Percentiles rank a stretch among this genome's conserved stretches.
Evolutionary conservation across 1,140 invertebrate genomes (phyloP).

Genomic region (Drusus annulatus): DNA sequence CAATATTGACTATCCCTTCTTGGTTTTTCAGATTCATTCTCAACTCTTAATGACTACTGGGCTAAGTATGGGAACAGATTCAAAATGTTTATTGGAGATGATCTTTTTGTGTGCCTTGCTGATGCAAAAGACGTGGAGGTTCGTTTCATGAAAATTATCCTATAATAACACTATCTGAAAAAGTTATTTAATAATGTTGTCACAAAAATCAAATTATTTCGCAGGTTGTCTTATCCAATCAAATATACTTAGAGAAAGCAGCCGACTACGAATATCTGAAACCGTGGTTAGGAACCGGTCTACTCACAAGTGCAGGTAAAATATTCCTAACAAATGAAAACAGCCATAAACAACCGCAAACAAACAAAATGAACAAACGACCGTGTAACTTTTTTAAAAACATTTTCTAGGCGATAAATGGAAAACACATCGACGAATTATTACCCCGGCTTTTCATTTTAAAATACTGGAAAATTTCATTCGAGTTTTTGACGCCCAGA

Average conservation of each 20-base stretch:
- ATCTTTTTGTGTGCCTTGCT: slow-evolving; percentile 36
- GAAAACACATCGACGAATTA: slow-evolving; percentile 82
- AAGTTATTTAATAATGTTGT: background rate
- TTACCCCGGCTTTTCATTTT: slow-evolving; percentile 94
- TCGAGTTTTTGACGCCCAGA: slow-evolving; percentile 70
- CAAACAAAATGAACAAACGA: background rate
- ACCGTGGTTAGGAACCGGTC: slow-evolving; percentile 50
- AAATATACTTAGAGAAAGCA: slow-evolving; percentile 54
- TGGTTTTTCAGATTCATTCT: slow-evolving; percentile 48
- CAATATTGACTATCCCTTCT: no score
- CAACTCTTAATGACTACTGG: slow-evolving; percentile 36
- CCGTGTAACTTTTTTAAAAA: background rate
- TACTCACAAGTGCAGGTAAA: slow-evolving; percentile 48
- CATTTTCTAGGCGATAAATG: slow-evolving; percentile 80
- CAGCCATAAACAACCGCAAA: no score
- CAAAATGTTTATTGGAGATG: slow-evolving; percentile 42
- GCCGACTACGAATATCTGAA: slow-evolving; percentile 44
- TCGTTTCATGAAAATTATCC: background rate
- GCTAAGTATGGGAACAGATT: slow-evolving; percentile 44
- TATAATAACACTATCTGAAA: background rate
- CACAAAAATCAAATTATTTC: no score
- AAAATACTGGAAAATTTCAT: slow-evolving; percentile 87
- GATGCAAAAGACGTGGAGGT: slow-evolving; percentile 55
- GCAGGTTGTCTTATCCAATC: slow-evolving; percentile 51
- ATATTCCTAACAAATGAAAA: no score